Evolutionary conservation across 2,113 vertebrate genomes (phyloP).

Genomic region (Brienomyrus longianalis): DNA sequence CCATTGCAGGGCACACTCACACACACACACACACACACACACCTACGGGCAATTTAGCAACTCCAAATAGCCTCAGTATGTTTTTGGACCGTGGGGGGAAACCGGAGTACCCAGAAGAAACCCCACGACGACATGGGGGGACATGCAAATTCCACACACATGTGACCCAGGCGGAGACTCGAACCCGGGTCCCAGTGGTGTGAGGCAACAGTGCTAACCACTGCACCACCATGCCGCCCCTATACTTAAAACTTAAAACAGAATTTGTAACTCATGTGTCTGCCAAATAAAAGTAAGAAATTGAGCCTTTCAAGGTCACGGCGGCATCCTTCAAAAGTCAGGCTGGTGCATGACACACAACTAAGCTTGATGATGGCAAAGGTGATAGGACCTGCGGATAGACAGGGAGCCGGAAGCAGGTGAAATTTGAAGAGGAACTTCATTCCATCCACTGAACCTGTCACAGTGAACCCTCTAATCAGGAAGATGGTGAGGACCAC

Average conservation of each 20-base stretch:
- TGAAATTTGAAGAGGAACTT: not conserved
- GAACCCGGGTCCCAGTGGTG: too few species aligned
- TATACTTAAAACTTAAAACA: not conserved
- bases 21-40: too few species aligned
- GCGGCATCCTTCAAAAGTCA: not conserved
- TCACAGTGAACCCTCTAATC: conserved; percentile 67
- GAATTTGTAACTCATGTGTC: not conserved
- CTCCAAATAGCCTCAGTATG: too few species aligned
- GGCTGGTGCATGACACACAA: not conserved
- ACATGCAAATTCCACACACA: too few species aligned
- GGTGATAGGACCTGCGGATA: not conserved
- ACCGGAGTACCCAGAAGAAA: too few species aligned
- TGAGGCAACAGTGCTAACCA: too few species aligned
- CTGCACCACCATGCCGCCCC: too few species aligned
- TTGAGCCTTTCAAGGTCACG: not conserved
- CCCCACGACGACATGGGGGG: too few species aligned
- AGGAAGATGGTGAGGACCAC: conserved; percentile 72
- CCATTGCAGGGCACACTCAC: too few species aligned
- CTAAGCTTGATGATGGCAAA: not conserved
- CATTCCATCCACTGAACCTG: conserved; percentile 52
- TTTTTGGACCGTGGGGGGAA: too few species aligned
- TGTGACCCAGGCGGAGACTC: too few species aligned
- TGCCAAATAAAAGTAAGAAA: not conserved
- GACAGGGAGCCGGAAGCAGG: not conserved
- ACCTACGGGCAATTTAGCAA: too few species aligned